Conservation (phyloP, 2,888 invertebrate genomes). For the Tridacna crocea region DNA sequence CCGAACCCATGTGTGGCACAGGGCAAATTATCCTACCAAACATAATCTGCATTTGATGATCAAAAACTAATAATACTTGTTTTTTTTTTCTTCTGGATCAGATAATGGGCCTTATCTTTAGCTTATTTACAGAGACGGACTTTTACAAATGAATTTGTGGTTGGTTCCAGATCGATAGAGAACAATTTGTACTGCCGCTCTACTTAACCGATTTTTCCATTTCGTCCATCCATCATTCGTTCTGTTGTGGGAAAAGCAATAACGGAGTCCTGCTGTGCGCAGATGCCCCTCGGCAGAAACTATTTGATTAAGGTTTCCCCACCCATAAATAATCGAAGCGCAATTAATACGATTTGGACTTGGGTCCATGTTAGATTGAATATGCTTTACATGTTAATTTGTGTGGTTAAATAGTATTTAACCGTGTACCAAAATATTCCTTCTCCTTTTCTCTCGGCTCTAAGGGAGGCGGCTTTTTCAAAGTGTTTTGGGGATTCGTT, state of each 20-base stretch:
- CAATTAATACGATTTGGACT: no score
- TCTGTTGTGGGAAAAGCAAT: conserved; percentile 12
- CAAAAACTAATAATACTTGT: conserved; percentile 23
- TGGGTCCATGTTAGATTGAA: no score
- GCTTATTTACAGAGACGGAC: background rate
- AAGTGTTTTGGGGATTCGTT: no score
- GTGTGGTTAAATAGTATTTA: no score
- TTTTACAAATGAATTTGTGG: background rate
- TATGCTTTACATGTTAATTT: no score
- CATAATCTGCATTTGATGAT: conserved; percentile 32
- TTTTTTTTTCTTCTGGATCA: background rate
- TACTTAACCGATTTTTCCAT: background rate
- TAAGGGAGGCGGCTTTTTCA: no score
- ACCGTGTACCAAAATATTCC: no score
- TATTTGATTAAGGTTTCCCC: conserved; percentile 11
- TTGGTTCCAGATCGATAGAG: background rate
- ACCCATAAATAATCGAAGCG: no score
- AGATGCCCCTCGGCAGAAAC: conserved; percentile 3
- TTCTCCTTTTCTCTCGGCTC: no score
- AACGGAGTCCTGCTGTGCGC: background rate
- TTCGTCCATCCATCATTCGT: conserved; percentile 6
- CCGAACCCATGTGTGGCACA: conserved; percentile 11
- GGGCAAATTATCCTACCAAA: conserved; percentile 12
- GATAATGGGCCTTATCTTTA: background rate
- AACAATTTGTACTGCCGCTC: background rate